Base-by-base conservation (phyloP, 2,113 vertebrate species). In the Stegastes partitus region DNA sequence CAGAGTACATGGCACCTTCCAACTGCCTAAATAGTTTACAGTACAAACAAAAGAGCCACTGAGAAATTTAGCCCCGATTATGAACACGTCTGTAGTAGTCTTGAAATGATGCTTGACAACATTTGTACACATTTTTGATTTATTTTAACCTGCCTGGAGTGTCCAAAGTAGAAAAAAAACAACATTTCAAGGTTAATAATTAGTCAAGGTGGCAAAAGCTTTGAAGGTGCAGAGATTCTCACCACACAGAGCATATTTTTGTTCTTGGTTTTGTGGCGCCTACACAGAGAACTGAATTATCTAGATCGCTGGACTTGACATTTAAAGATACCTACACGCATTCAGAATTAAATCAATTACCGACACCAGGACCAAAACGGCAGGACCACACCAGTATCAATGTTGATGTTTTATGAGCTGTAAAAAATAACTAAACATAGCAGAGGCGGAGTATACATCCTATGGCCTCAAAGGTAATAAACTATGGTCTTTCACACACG, bases 1-100 rank as follows among this genome's bases (percentile, higher is more conserved):
- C 94, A 6, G 93, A 89, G 82, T 90, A 95, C 14, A 94, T 94
- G 39, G 91, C 88, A 16, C 85, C 90, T 22, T 96, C 95, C 90
- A 97, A 68, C 82, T 96, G 95, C 79, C 97, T 98, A 83, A 66
- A 88, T 45, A 74, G 22, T 84, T 61, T 5, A 22, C 22, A 76
- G 49, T 16, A 59, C 34, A 85, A 74, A 87, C 34, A 79, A 51
- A 76, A 45, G 15, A 45, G 26, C 19, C 34, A 26, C n/a, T 23
- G 19, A 79, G 16, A 59, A 57, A 55, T 34, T 0, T 26, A n/a
- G 71, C 5, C 54, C 39, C 3, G 19, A n/a, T n/a, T n/a, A 10
- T 37, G 0, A 42, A 66, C 26, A 53, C 0, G 14, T 44, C 25
- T 23, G 2, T 55, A 23, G 22, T 16, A 59, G 57, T 78, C 42